Evolutionary conservation across 2,888 invertebrate genomes (phyloP), one percentile per base, ranked within the genome.

Genomic region (Erebia epiphron): DNA sequence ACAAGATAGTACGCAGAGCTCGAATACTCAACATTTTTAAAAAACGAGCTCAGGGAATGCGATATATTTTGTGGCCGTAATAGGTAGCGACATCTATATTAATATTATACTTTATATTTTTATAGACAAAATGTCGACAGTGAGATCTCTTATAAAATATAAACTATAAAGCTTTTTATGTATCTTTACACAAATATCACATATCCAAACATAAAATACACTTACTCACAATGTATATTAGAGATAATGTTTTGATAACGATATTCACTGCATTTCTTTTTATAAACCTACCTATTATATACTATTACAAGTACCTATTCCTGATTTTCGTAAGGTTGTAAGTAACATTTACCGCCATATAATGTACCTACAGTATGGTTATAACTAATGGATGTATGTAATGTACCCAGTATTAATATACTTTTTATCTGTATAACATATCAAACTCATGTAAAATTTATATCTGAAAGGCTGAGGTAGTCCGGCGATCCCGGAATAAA

Each of bases 231-330:
- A 85, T 86, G 80, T 84, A 87, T 87, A 87, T 88, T 90, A 91
- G 87, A 82, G 81, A 82, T 90, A 90, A 91, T 87, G 87, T 93
- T 93, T 93, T 93, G 92, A 92, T 93, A 93, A 83, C 83, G 85
- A 90, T 92, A 90, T 92, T 92, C 90, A 88, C 88, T 84, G 86
- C 88, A 86, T 90, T 91, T 91, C 80, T 90, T 89, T 90, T 87
- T 76, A 86, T 89, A 88, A 86, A 85, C 81, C 86, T 90, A 85
- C 81, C 86, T 90, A 89, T 86, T 87, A 83, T 90, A 85, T 89
- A 88, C 84, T 89, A 88, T 84, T 87, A 85, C 83, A 88, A 88
- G 69, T 75, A 75, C 67, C 21, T 67, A 67, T 18, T 83, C 83
- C 80, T 80, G 86, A 85, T 87, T 83, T 86, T 86, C 79, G 76